Conservation (phyloP, 2,797 vertebrate genomes). For the Acipenser transmontanus region DNA sequence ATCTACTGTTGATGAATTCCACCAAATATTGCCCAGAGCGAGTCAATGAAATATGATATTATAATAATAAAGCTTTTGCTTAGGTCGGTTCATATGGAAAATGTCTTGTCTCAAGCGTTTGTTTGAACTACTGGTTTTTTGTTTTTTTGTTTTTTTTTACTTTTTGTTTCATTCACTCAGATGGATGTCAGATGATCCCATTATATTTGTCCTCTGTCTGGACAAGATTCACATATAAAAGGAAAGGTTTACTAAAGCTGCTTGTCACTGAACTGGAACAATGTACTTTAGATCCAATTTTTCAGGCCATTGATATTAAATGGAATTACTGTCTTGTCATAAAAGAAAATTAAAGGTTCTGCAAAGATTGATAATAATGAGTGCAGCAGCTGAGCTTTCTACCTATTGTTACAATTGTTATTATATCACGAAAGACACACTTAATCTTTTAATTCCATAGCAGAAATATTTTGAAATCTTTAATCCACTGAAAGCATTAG, state of each 20-base stretch:
- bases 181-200: slow-evolving; percentile 45
- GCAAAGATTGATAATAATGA: slow-evolving; percentile 23
- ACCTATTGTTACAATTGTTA: not conserved
- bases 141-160: slow-evolving; percentile 23
- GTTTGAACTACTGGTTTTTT: slow-evolving; percentile 36
- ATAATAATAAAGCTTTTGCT: slow-evolving; percentile 44
- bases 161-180: not conserved
- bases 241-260: slow-evolving; percentile 12
- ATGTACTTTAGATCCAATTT: slow-evolving; percentile 13
- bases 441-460: slow-evolving; percentile 4
- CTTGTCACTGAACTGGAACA: slow-evolving; percentile 29
- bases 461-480: slow-evolving; percentile 7
- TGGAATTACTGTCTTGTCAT: slow-evolving; percentile 31
- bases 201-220: slow-evolving; percentile 33
- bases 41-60: slow-evolving; percentile 42
- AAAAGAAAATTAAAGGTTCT: slow-evolving; percentile 20
- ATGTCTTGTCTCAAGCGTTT: slow-evolving; percentile 33
- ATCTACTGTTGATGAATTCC: slow-evolving; percentile 41
- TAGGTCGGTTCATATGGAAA: slow-evolving; percentile 42
- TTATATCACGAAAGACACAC: not conserved
- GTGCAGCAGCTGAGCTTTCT: not conserved
- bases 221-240: slow-evolving; percentile 15
- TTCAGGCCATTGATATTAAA: slow-evolving; percentile 34
- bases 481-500: not conserved
- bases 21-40: slow-evolving; percentile 41